phyloP scores from a whole-genome alignment of 2,888 invertebrate species.

The Herminia tarsipennalis region DNA sequence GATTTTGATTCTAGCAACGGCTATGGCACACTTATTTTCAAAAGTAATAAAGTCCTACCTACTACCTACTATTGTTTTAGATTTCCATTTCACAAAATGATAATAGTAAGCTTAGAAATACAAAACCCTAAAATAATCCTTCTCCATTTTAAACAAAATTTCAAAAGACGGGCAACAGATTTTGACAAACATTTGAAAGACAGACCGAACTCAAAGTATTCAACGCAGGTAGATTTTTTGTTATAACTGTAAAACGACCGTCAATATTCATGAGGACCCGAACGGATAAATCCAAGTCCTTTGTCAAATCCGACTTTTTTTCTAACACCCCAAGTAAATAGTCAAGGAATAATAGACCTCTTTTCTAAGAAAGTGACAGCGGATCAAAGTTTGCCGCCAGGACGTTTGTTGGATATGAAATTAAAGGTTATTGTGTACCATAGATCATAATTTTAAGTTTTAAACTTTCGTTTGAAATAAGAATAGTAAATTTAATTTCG shows the following conservation, averaged over 20 bases:
- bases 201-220: constrained; percentile 14
- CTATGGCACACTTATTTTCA: no score
- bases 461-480: constrained; percentile 14
- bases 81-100: no score
- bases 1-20: no score
- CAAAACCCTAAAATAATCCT: neutral
- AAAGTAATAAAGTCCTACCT: no score
- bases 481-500: constrained; percentile 14
- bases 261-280: constrained; percentile 45
- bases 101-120: neutral
- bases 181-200: neutral
- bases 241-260: constrained; percentile 39
- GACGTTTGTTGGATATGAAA: constrained; percentile 23
- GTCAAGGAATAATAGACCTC: constrained; percentile 11
- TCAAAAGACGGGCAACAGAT: no score
- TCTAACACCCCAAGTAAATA: constrained; percentile 20
- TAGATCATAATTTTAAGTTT: constrained; percentile 32
- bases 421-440: constrained; percentile 24
- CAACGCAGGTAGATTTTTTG: constrained; percentile 27
- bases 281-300: constrained; percentile 29
- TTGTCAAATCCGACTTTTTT: constrained; percentile 41
- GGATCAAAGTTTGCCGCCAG: constrained; percentile 33
- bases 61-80: no score
- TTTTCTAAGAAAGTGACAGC: constrained; percentile 23
- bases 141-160: neutral